A percentile compares a stretch with the other conserved stretches of the same genome.
Conservation (phyloP, 2,113 vertebrate species). For the Lepidothrix coronata region DNA sequence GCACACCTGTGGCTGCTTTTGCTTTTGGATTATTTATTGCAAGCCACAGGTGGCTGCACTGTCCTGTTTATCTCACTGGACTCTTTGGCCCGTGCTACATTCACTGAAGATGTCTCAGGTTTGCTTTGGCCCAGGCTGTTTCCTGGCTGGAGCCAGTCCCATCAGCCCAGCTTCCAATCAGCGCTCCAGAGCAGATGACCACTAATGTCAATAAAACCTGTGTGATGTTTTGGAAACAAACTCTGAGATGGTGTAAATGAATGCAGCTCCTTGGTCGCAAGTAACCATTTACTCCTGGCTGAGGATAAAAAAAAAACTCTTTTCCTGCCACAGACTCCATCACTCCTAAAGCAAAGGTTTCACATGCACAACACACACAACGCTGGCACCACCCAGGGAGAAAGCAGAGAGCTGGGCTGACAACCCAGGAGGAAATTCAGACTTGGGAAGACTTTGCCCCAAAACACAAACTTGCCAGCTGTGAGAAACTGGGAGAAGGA, state of each 20-base stretch:
- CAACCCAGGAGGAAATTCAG: neutral
- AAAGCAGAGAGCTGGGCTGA: neutral
- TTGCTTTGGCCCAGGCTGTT: constrained; percentile 61
- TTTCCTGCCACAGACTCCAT: neutral
- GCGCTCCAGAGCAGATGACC: neutral
- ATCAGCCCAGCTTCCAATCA: neutral
- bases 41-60: constrained; percentile 60
- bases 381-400: neutral
- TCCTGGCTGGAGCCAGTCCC: constrained; percentile 68
- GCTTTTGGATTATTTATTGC: constrained; percentile 37
- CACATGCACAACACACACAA: neutral
- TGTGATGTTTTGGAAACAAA: constrained; percentile 19
- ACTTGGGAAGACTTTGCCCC: neutral
- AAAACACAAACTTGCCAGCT: neutral
- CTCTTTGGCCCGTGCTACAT: constrained; percentile 17
- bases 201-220: constrained; percentile 26
- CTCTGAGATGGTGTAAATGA: neutral
- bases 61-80: constrained; percentile 45
- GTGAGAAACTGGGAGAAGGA: neutral
- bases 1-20: constrained; percentile 43
- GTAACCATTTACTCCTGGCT: neutral
- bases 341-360: neutral
- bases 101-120: constrained; percentile 20
- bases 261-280: neutral
- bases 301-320: neutral